phyloP scores from a whole-genome alignment of 1,140 invertebrate genomes.

The Episyrphus balteatus region DNA sequence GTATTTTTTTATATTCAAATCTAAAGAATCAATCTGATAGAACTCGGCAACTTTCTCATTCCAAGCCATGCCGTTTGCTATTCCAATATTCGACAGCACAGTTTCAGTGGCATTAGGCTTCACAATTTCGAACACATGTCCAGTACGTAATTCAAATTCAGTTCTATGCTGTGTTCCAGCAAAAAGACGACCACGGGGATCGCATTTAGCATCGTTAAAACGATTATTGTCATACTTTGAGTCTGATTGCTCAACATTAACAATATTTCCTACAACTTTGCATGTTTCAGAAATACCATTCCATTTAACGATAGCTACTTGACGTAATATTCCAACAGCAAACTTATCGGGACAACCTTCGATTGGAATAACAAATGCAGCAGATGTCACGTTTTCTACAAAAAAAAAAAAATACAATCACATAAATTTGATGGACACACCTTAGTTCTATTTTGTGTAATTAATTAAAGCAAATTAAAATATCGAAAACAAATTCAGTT shows the following conservation, averaged over 20 bases:
- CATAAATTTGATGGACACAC: too few species aligned
- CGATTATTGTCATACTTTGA: constrained; percentile 44
- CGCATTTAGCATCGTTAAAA: constrained; percentile 85
- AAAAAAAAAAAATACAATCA: too few species aligned
- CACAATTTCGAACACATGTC: constrained; percentile 40
- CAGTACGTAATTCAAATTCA: constrained; percentile 41
- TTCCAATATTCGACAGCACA: constrained; percentile 43
- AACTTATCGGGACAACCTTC: constrained; percentile 48
- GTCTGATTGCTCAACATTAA: constrained; percentile 48
- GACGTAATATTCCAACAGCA: constrained; percentile 49
- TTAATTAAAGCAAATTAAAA: too few species aligned
- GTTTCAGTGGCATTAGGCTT: constrained; percentile 49
- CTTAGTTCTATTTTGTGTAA: too few species aligned
- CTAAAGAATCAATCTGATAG: constrained; percentile 66
- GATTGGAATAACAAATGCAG: constrained; percentile 56
- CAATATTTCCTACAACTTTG: constrained; percentile 39
- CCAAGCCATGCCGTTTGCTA: constrained; percentile 79
- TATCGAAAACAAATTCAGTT: too few species aligned
- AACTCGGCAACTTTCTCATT: constrained; percentile 53
- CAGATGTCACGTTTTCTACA: constrained; percentile 40
- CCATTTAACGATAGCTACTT: constrained; percentile 56
- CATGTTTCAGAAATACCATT: constrained; percentile 42
- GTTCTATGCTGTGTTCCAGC: constrained; percentile 55
- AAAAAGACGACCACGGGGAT: constrained; percentile 58
- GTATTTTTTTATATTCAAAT: constrained; percentile 53